phyloP scores from a whole-genome alignment of 1,140 invertebrate species.

The Tenebrio molitor region DNA sequence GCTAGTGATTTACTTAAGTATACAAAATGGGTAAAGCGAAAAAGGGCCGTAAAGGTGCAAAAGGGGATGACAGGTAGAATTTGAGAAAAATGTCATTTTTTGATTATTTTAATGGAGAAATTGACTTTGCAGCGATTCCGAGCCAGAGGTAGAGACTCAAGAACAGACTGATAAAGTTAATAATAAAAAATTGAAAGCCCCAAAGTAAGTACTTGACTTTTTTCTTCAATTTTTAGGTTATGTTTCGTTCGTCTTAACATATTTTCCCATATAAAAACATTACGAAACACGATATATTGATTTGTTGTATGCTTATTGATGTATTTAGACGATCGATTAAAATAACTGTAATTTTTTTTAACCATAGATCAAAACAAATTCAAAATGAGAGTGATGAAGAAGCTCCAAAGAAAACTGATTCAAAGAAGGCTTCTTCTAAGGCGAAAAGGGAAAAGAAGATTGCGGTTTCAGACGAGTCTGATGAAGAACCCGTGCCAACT shows the following conservation, averaged over 20 bases:
- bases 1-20: constrained; percentile 45
- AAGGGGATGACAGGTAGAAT: constrained; percentile 74
- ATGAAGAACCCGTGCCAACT: constrained; percentile 60
- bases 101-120: constrained; percentile 55
- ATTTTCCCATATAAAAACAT: background rate
- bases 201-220: constrained; percentile 58
- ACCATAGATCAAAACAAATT: constrained; percentile 32
- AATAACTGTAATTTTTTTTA: constrained; percentile 17
- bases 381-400: constrained; percentile 62
- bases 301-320: constrained; percentile 6
- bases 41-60: constrained; percentile 76
- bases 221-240: constrained; percentile 57
- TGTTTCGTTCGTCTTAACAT: constrained; percentile 38
- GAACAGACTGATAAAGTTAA: constrained; percentile 58
- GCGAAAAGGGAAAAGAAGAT: constrained; percentile 65
- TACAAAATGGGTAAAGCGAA: constrained; percentile 78
- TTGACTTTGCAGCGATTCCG: constrained; percentile 61
- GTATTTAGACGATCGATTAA: constrained; percentile 2
- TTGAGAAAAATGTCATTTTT: constrained; percentile 24
- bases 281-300: background rate
- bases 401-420: constrained; percentile 56
- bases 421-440: constrained; percentile 62
- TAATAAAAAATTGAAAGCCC: constrained; percentile 59
- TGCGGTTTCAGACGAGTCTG: constrained; percentile 65
- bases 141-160: constrained; percentile 59